These are phyloP conservation scores for Lipophrys pholis DNA, from an alignment of 2,113 vertebrate species.

Conservation along the genomic window DNA sequence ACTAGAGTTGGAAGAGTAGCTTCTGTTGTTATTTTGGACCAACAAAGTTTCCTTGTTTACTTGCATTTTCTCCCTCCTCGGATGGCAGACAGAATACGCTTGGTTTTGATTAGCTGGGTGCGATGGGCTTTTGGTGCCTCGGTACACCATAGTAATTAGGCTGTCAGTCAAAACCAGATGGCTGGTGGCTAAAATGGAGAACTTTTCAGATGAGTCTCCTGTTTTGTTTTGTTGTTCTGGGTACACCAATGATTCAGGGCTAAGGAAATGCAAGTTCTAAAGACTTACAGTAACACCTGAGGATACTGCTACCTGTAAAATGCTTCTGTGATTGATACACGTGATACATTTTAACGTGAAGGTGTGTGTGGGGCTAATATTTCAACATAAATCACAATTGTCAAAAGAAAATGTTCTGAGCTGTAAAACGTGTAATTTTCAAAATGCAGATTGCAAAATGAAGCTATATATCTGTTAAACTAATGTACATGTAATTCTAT, in stretches of 20 bases:
- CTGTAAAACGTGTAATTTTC: too few species aligned
- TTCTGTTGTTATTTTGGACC: slow-evolving; percentile 45
- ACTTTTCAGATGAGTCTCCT: slow-evolving; percentile 59
- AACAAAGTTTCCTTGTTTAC: slow-evolving; percentile 61
- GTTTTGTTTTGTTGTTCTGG: slow-evolving; percentile 43
- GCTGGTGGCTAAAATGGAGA: slow-evolving; percentile 60
- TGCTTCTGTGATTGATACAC: not conserved
- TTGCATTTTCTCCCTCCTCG: slow-evolving; percentile 31
- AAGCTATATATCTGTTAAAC: too few species aligned
- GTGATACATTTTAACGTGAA: too few species aligned
- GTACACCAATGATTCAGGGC: slow-evolving; percentile 27
- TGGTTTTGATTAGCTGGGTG: slow-evolving; percentile 78
- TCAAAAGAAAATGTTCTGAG: too few species aligned
- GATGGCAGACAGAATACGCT: slow-evolving; percentile 61
- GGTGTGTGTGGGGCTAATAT: too few species aligned
- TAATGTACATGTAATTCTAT: too few species aligned
- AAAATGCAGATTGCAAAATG: too few species aligned
- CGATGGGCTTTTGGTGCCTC: slow-evolving; percentile 69
- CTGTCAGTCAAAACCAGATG: slow-evolving; percentile 81
- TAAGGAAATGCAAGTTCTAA: not conserved
- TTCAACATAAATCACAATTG: too few species aligned
- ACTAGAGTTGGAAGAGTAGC: slow-evolving; percentile 18
- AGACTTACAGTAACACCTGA: not conserved
- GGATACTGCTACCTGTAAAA: not conserved
- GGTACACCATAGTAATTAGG: slow-evolving; percentile 77